phyloP scores from a whole-genome alignment of 2,113 vertebrate species.

The Nycticryphes semicollaris region DNA sequence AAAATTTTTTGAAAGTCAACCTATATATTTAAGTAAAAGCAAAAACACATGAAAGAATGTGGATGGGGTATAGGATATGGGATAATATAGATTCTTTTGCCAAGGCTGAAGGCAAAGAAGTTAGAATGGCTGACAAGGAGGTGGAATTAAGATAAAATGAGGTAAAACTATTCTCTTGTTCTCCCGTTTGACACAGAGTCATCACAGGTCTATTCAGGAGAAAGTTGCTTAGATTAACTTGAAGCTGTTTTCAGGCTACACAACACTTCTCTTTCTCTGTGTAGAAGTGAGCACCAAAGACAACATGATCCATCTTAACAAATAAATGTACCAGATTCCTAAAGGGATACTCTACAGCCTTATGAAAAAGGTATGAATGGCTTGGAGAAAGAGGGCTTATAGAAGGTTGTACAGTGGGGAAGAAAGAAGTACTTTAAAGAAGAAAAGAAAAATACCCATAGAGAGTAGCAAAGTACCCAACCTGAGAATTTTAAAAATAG shows the following conservation, averaged over 20 bases:
- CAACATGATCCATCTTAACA: not conserved
- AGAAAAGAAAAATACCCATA: not conserved
- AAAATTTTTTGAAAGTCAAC: not conserved
- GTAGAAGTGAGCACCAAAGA: not conserved
- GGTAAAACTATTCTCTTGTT: not conserved
- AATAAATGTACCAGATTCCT: not conserved
- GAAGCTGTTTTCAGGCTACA: not conserved
- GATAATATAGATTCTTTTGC: not conserved
- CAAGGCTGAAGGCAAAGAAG: not conserved
- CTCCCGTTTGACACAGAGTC: not conserved
- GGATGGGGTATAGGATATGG: not conserved
- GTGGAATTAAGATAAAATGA: not conserved
- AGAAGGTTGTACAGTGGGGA: not conserved
- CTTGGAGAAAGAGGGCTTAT: not conserved
- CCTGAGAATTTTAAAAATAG: not conserved
- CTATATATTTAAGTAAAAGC: not conserved
- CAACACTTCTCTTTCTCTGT: not conserved
- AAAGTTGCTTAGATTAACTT: not conserved
- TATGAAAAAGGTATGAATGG: not conserved
- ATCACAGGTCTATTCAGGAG: not conserved
- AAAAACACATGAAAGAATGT: not conserved
- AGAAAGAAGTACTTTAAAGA: not conserved
- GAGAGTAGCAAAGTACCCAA: not conserved
- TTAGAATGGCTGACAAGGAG: not conserved
- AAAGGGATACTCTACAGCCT: not conserved